Evolutionary conservation across 1,140 invertebrate species (phyloP).

Genomic region (Zaprionus ornatus): DNA sequence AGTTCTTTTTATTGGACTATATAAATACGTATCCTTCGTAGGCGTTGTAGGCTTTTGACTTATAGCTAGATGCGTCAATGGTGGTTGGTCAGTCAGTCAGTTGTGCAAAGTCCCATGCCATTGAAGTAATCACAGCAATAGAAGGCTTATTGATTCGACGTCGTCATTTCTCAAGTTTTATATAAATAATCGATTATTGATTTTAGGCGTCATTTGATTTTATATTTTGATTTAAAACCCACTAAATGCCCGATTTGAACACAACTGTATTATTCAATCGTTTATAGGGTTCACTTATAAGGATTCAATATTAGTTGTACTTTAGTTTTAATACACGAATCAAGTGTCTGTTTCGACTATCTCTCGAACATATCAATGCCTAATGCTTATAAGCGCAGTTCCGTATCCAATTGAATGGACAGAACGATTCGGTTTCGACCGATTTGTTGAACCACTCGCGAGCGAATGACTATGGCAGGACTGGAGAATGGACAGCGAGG

Average conservation of each 20-base stretch:
- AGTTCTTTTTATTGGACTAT: not conserved
- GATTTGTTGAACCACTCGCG: conserved; percentile 50
- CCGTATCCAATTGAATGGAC: conserved; percentile 22
- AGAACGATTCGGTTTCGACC: conserved; percentile 34
- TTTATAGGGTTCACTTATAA: not conserved
- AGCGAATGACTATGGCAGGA: conserved; percentile 58
- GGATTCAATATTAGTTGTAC: conserved; percentile 4
- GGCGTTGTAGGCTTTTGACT: not conserved
- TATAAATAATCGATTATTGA: conserved; percentile 75
- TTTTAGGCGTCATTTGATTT: conserved; percentile 33
- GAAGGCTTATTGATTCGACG: conserved; percentile 74
- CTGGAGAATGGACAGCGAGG: conserved; percentile 29
- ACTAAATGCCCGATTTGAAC: not conserved
- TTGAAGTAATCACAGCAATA: conserved; percentile 73
- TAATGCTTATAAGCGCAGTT: conserved; percentile 37
- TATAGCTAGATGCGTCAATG: not conserved
- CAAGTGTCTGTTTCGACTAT: not conserved
- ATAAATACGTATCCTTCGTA: not conserved
- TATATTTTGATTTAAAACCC: not conserved
- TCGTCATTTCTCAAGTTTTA: conserved; percentile 29
- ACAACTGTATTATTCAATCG: not conserved
- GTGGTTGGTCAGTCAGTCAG: conserved; percentile 41
- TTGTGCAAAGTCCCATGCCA: conserved; percentile 79
- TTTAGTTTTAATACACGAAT: not conserved
- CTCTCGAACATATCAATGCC: conserved; percentile 2